phyloP scores from a whole-genome alignment of 2,113 vertebrate species.

The Triplophysa siluroides region DNA sequence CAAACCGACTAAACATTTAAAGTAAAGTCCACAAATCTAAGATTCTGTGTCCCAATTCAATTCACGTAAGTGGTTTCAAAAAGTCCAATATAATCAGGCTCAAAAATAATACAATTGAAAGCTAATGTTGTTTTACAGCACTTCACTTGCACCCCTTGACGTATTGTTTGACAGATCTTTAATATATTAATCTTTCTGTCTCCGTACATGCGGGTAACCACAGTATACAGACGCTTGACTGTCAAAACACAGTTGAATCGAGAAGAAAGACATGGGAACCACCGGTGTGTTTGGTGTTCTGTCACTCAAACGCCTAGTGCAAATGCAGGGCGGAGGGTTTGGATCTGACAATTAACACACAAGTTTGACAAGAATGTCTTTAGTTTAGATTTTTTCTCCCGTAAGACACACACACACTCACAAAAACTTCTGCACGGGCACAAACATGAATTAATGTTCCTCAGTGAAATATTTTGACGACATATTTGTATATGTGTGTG shows the following conservation, averaged over 20 bases:
- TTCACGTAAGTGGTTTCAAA: too few relatives aligned
- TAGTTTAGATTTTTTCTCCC: too few relatives aligned
- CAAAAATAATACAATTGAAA: not conserved
- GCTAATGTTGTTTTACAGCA: slow-evolving; percentile 34
- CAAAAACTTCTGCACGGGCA: not conserved
- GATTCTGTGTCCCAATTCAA: too few relatives aligned
- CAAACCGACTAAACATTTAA: not conserved
- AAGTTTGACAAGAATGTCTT: not conserved
- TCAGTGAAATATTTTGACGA: not conserved
- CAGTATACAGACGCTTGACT: not conserved
- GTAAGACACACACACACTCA: not conserved
- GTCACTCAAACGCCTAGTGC: not conserved
- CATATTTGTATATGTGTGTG: not conserved
- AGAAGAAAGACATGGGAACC: slow-evolving; percentile 25
- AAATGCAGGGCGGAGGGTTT: not conserved
- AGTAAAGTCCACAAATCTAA: not conserved
- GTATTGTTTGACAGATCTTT: slow-evolving; percentile 29
- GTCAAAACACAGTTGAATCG: slow-evolving; percentile 18
- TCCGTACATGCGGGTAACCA: not conserved
- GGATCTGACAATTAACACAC: slow-evolving; percentile 12
- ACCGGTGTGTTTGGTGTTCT: slow-evolving; percentile 23
- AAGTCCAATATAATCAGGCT: too few relatives aligned
- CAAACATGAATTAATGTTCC: not conserved
- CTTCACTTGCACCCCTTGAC: slow-evolving; percentile 1
- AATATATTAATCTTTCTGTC: slow-evolving; percentile 35